Evolutionary conservation across 2,797 vertebrate species (phyloP).

Genomic region (Vultur gryphus): DNA sequence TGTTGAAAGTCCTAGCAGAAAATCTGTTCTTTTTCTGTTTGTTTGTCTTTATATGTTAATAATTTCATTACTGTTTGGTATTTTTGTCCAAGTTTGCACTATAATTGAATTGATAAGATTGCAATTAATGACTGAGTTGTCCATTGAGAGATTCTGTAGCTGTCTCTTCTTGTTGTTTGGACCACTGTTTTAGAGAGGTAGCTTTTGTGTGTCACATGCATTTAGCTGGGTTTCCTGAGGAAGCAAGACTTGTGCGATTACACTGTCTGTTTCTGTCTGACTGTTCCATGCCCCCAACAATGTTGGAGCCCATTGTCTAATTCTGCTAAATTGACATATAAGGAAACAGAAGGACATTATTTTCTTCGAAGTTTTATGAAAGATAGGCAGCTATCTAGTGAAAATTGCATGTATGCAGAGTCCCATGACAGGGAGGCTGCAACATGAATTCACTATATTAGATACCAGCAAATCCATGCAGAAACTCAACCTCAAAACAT

Average conservation of each 20-base stretch:
- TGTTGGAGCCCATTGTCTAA: not conserved
- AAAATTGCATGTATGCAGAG: not conserved
- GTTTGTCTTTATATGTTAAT: not conserved
- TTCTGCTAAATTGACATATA: not conserved
- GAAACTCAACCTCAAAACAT: not conserved
- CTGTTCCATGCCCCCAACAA: not conserved
- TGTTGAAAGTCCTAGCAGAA: not conserved
- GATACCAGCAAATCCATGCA: not conserved
- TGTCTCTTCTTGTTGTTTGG: constrained; percentile 25
- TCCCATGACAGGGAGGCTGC: not conserved
- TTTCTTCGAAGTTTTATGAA: not conserved
- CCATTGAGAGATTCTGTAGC: not conserved
- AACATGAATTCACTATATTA: not conserved
- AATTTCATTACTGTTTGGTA: not conserved
- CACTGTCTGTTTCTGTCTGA: not conserved
- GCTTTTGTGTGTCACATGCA: not conserved
- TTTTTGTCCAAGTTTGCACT: not conserved
- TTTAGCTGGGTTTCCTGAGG: not conserved
- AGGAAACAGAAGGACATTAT: not conserved
- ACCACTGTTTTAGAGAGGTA: constrained; percentile 10
- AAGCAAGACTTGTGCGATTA: not conserved
- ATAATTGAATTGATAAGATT: not conserved
- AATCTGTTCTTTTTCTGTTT: not conserved
- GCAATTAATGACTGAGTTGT: not conserved
- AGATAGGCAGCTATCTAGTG: not conserved